These are phyloP conservation scores for Cenopis cana DNA, from an alignment of 2,888 invertebrate genomes.

Conservation along the genomic window DNA sequence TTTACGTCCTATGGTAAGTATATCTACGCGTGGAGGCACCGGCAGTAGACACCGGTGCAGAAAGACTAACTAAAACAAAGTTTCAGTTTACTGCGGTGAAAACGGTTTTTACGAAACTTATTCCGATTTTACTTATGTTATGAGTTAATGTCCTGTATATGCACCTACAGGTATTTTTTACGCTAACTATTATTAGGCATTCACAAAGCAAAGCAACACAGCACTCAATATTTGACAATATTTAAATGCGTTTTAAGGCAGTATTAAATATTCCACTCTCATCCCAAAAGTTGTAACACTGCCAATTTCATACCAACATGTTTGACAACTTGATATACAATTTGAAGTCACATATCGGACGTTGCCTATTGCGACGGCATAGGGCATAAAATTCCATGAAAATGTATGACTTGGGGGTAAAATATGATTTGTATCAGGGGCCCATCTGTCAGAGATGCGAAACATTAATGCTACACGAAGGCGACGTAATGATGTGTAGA, in stretches of 20 bases:
- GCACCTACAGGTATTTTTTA: neutral
- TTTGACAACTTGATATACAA: slow-evolving; percentile 41
- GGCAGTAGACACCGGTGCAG: too few relatives aligned
- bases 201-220: neutral
- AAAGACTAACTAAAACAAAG: neutral
- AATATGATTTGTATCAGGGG: slow-evolving; percentile 68
- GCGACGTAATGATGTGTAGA: slow-evolving; percentile 64
- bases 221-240: neutral
- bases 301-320: slow-evolving; percentile 43
- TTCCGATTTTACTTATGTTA: too few relatives aligned
- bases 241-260: neutral
- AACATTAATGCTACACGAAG: slow-evolving; percentile 81
- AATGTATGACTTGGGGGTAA: slow-evolving; percentile 51
- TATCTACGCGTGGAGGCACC: neutral
- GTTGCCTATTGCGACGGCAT: slow-evolving; percentile 42
- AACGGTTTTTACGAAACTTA: neutral
- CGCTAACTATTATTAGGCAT: too few relatives aligned
- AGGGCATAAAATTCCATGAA: slow-evolving; percentile 53
- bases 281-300: slow-evolving; percentile 39
- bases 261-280: slow-evolving; percentile 26
- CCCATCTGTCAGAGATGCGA: slow-evolving; percentile 74
- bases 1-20: neutral
- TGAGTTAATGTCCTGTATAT: too few relatives aligned
- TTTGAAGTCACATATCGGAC: slow-evolving; percentile 27
- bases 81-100: neutral